Percentiles rank a stretch among this genome's conserved stretches.
Conservation (phyloP, 2,113 vertebrate genomes). For the Raja brachyura region DNA sequence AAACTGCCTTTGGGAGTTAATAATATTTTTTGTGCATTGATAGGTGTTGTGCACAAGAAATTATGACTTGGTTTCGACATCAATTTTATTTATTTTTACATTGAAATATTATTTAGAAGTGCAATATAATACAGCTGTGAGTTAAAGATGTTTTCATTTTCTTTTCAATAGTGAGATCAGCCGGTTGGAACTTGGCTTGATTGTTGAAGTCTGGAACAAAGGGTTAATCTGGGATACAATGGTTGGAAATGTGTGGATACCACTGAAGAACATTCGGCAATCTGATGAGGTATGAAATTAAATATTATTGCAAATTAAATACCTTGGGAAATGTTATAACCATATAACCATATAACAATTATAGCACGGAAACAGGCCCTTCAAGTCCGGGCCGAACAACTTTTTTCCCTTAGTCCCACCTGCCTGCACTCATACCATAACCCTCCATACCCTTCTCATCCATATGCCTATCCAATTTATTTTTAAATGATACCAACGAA, state of each 20-base stretch:
- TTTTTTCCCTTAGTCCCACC: too few species aligned
- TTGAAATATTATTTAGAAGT: background rate
- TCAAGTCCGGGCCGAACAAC: too few species aligned
- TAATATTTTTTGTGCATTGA: background rate
- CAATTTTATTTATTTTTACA: background rate
- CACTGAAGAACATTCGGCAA: slow-evolving; percentile 75
- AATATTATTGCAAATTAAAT: background rate
- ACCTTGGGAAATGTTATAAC: background rate
- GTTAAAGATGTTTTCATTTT: slow-evolving; percentile 17
- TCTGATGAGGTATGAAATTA: slow-evolving; percentile 74
- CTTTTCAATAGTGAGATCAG: slow-evolving; percentile 79
- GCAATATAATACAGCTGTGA: background rate
- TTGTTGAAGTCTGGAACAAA: slow-evolving; percentile 98
- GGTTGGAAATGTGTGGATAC: slow-evolving; percentile 88
- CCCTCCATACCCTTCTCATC: too few species aligned
- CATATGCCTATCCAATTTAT: too few species aligned
- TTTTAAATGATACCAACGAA: too few species aligned
- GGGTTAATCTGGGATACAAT: slow-evolving; percentile 97
- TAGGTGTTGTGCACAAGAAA: background rate
- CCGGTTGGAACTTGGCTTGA: slow-evolving; percentile 87
- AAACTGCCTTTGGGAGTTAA: background rate
- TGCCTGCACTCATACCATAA: too few species aligned
- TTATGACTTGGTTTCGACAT: too few species aligned
- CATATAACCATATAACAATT: too few species aligned
- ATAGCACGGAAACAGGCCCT: too few species aligned